A percentile compares a stretch with the other conserved stretches of the same genome.
Evolutionary conservation across 2,888 invertebrate genomes (phyloP).

Genomic region (Lepidonotus clava): DNA sequence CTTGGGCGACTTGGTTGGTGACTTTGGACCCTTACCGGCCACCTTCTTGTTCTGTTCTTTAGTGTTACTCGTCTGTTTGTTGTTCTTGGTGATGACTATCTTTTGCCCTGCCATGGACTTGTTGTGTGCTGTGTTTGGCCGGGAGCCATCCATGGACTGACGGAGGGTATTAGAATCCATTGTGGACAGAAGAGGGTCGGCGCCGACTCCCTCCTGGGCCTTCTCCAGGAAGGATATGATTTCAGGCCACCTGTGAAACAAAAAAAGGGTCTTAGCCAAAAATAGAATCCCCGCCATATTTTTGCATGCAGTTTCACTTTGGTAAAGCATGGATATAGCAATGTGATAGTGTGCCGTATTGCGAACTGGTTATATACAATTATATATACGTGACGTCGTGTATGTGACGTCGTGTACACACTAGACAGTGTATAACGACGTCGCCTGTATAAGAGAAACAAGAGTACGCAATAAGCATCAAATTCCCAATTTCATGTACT

Average conservation of each 20-base stretch:
- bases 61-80: background rate
- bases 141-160: background rate
- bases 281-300: no score
- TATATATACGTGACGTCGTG: no score
- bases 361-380: no score
- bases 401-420: no score
- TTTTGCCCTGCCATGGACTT: slow-evolving; percentile 20
- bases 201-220: slow-evolving; percentile 64
- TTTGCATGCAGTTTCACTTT: no score
- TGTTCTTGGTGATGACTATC: background rate
- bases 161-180: slow-evolving; percentile 5
- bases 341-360: no score
- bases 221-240: slow-evolving; percentile 75
- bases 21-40: background rate
- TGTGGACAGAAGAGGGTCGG: slow-evolving; percentile 8
- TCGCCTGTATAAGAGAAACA: no score
- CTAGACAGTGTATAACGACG: no score
- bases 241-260: slow-evolving; percentile 79
- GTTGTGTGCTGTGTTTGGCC: background rate
- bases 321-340: no score
- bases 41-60: slow-evolving; percentile 21
- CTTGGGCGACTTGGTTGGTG: slow-evolving; percentile 10
- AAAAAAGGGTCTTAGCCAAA: no score
- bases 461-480: no score
- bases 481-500: no score